A percentile compares a stretch with the other conserved stretches of the same genome.
Evolutionary conservation across 1,140 invertebrate genomes (phyloP).

Genomic region (Magallana angulata): DNA sequence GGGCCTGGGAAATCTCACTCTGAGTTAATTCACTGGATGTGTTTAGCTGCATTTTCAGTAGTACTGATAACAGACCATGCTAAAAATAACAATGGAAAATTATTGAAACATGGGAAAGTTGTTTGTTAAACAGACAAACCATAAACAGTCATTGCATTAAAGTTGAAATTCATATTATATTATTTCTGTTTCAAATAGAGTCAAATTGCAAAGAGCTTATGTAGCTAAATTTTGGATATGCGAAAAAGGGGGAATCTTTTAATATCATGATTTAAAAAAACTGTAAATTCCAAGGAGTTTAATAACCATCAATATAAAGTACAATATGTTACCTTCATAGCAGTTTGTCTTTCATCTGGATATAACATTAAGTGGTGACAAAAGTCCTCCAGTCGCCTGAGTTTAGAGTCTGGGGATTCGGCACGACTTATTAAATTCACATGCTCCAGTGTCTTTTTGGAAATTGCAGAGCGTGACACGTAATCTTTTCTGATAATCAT

Average conservation of each 20-base stretch:
- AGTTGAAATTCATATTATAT: too few species aligned
- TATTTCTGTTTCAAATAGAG: too few species aligned
- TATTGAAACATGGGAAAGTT: neutral
- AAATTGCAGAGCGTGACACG: constrained; percentile 63
- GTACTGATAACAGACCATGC: constrained; percentile 84
- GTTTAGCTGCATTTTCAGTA: constrained; percentile 81
- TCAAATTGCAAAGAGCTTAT: too few species aligned
- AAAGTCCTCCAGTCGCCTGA: constrained; percentile 85
- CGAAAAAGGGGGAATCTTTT: too few species aligned
- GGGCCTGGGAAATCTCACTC: constrained; percentile 72
- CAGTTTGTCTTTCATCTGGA: constrained; percentile 86
- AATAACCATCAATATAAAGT: too few species aligned
- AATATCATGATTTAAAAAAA: too few species aligned
- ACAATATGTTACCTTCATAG: constrained; percentile 83
- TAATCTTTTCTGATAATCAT: constrained; percentile 61
- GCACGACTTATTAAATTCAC: constrained; percentile 84
- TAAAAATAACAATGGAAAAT: constrained; percentile 70
- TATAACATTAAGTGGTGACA: constrained; percentile 86
- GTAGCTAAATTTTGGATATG: too few species aligned
- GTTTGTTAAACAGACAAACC: neutral
- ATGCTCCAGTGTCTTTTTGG: constrained; percentile 84
- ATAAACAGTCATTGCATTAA: neutral
- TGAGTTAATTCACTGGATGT: constrained; percentile 46
- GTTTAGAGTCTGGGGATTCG: constrained; percentile 82
- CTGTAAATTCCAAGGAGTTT: too few species aligned